Evolutionary conservation across 2,113 vertebrate genomes (phyloP).

Genomic region (Rhynchomys soricoides): DNA sequence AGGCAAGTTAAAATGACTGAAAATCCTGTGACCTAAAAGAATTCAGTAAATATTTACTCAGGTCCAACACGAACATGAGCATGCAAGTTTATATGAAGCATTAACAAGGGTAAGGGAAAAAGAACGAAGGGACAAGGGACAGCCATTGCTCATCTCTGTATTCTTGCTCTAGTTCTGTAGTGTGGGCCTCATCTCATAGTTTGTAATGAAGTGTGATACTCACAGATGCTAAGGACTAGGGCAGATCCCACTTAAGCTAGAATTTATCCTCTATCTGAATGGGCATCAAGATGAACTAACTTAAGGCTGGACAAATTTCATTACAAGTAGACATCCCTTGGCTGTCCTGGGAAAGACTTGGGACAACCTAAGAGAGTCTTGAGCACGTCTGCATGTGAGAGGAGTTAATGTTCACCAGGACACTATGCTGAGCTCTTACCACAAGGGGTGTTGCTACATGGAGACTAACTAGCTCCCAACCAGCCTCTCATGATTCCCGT

Average conservation of each 20-base stretch:
- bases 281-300: rapidly evolving
- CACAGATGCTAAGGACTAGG: neutral
- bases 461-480: neutral
- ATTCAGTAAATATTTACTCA: neutral
- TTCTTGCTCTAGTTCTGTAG: neutral
- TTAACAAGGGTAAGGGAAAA: neutral
- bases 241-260: neutral
- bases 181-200: neutral
- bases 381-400: neutral
- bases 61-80: neutral
- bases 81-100: neutral
- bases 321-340: neutral
- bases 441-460: no score
- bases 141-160: rapidly evolving
- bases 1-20: neutral
- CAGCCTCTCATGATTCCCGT: no score
- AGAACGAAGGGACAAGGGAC: neutral
- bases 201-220: neutral
- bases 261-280: neutral
- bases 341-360: neutral
- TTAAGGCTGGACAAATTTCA: neutral
- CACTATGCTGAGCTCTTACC: rapidly evolving
- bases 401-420: neutral
- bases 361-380: neutral
- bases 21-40: neutral